Evolutionary conservation across 2,888 invertebrate genomes (phyloP), one percentile per base, ranked within the genome.

Genomic region (Protophormia terraenovae): DNA sequence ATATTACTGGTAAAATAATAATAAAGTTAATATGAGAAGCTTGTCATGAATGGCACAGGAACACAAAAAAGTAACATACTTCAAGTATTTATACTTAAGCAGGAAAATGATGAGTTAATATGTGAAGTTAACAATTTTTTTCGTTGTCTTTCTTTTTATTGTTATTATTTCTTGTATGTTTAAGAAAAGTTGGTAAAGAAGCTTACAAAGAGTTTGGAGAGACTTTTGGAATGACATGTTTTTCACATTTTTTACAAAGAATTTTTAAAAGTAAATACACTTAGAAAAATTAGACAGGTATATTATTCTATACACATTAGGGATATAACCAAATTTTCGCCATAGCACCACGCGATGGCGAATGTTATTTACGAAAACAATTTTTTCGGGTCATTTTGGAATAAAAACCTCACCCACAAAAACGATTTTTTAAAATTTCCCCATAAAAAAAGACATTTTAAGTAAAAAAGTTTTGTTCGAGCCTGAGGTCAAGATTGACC

Each of bases 21-120:
- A 79, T 82, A 71, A 79, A 75, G 53, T 82, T 82, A 82, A 85
- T 58, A 73, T 53, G 53, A 85, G 82, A 71, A 79, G 47, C 53
- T 73, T 67, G 78, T 35, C 47, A 58, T 4, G 35, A 8, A 22
- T 19, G 24, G n/a, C 4, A 41, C 35, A 27, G 10, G 19, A 41
- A n/a, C 8, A 35, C 10, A 27, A 66, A 66, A 53, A 35, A 55
- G 24, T 12, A 55, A 77, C 45, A 64, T 71, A 64, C 64, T 82
- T 76, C 55, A 76, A 76, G 76, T 64, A 29, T 62, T 76, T 35
- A 71, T 24, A 53, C 38, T 71, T 71, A 35, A 82, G 41, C 29
- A 27, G 62, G 47, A 82, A 85, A 71, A 75, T 85, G 78, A 76
- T 82, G 75, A 85, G 82, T 85, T 85, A 82, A 85, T 85, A 79